Conservation (phyloP, 1,140 invertebrate genomes). For the Marisa cornuarietis region DNA sequence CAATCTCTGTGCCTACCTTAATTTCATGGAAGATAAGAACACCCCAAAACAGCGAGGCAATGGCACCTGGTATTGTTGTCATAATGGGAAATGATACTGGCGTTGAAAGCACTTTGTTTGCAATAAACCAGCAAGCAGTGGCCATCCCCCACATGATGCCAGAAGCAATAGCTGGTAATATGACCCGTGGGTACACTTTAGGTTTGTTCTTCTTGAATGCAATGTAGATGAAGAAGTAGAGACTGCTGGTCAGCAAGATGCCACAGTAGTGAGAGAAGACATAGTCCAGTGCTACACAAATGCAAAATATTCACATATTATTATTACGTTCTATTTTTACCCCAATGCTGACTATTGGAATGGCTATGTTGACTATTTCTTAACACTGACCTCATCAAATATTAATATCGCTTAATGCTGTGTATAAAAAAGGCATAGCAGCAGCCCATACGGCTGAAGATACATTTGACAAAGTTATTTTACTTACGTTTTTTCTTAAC, state of each 20-base stretch:
- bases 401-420: background rate
- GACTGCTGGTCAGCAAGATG: constrained; percentile 63
- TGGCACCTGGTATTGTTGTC: constrained; percentile 52
- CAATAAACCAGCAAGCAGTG: constrained; percentile 65
- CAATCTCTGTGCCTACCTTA: constrained; percentile 39
- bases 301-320: constrained; percentile 9
- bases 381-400: no score
- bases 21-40: constrained; percentile 59
- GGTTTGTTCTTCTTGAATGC: constrained; percentile 62
- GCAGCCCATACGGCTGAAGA: no score
- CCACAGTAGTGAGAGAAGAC: constrained; percentile 68
- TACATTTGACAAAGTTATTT: no score
- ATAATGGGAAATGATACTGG: constrained; percentile 67
- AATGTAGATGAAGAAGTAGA: constrained; percentile 65
- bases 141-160: constrained; percentile 68
- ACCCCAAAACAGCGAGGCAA: constrained; percentile 55
- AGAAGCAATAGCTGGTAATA: constrained; percentile 65
- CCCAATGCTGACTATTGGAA: no score
- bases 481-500: no score
- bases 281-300: constrained; percentile 64
- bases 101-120: constrained; percentile 65
- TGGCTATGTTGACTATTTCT: background rate
- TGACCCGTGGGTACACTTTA: constrained; percentile 61
- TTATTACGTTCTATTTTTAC: no score
- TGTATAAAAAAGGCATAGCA: no score